Conservation (phyloP, 2,113 vertebrate species). For the Atlantisia rogersi region DNA sequence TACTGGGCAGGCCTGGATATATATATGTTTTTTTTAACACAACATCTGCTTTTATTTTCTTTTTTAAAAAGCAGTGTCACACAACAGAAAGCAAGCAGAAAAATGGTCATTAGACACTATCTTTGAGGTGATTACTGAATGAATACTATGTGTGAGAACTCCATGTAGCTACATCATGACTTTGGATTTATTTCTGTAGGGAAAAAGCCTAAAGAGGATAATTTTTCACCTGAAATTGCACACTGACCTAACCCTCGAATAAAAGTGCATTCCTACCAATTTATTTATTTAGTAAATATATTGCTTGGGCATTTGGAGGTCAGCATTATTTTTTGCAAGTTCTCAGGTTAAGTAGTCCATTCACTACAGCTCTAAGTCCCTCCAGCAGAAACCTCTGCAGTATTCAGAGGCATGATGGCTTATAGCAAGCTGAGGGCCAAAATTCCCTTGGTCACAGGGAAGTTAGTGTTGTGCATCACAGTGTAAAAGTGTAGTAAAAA, state of each 20-base stretch:
- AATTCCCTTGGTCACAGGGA: background rate
- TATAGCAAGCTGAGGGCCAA: background rate
- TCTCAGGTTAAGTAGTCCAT: background rate
- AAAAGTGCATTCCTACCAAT: background rate
- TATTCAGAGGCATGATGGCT: background rate
- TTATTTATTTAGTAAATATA: constrained; percentile 14
- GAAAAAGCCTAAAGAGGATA: background rate
- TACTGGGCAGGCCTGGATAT: background rate
- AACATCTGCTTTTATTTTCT: background rate
- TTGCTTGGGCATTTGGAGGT: background rate
- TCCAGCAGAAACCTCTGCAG: background rate
- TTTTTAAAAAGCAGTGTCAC: background rate
- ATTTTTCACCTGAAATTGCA: background rate
- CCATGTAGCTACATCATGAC: background rate
- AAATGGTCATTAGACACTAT: background rate
- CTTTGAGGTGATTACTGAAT: background rate
- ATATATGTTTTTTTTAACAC: background rate
- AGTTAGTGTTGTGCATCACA: background rate
- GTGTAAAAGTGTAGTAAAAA: background rate
- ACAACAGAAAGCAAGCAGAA: background rate
- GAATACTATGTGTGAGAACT: background rate
- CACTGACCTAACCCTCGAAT: background rate
- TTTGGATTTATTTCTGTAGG: background rate
- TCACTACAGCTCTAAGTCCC: background rate
- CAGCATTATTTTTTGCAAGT: background rate